Evolutionary conservation across 2,113 vertebrate genomes (phyloP).

Genomic region (Cardinalis cardinalis): DNA sequence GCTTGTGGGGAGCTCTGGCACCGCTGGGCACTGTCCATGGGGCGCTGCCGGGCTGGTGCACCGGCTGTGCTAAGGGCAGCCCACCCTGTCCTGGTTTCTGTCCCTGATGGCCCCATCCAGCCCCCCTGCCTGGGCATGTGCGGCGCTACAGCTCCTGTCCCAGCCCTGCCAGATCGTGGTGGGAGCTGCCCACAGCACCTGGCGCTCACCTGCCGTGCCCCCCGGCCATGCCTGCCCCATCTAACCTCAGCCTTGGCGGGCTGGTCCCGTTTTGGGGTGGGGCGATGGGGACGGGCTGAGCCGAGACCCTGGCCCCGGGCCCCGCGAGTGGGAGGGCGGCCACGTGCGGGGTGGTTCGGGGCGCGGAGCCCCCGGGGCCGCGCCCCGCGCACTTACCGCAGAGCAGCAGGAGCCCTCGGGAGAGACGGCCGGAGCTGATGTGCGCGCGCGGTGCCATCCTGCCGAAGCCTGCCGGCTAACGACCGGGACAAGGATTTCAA

Average conservation of each 20-base stretch:
- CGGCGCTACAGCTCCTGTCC: background rate
- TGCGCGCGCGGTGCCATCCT: conserved; percentile 34
- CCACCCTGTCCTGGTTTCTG: rapidly evolving
- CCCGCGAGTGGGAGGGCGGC: background rate
- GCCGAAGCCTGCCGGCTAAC: conserved; percentile 41
- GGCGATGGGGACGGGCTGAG: background rate
- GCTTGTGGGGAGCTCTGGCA: rapidly evolving
- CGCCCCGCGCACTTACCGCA: conserved; percentile 36
- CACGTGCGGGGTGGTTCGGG: background rate
- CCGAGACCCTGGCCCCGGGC: background rate
- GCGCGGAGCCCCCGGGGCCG: background rate
- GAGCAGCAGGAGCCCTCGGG: conserved; percentile 40
- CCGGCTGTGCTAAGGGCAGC: background rate
- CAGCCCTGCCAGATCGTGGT: background rate
- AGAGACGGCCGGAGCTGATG: background rate
- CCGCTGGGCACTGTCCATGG: rapidly evolving
- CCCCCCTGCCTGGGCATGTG: background rate
- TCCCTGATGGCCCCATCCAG: rapidly evolving
- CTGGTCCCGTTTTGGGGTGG: background rate
- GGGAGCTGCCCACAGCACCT: background rate
- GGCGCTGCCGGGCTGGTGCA: background rate
- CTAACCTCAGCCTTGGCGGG: rapidly evolving
- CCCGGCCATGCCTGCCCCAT: background rate
- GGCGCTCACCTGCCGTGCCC: background rate
- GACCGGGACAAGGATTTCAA: conserved; percentile 54